Conservation (phyloP, 1,140 invertebrate genomes). For the Heliconius hewitsoni region DNA sequence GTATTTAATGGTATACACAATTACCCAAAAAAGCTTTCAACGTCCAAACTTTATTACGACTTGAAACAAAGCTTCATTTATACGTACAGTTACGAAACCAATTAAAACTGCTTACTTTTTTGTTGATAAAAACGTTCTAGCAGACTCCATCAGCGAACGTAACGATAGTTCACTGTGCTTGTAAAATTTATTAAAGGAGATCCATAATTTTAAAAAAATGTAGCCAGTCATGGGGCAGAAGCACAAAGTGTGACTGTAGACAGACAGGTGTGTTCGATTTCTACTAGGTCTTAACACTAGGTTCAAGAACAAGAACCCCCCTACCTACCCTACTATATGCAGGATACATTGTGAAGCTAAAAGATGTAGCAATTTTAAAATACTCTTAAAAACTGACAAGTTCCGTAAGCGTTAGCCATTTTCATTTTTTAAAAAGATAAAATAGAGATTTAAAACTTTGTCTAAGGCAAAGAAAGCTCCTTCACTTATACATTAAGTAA, state of each 20-base stretch:
- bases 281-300: too few species aligned
- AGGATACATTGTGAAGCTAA: background rate
- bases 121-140: background rate
- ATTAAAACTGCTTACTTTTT: slow-evolving; percentile 10
- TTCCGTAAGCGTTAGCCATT: background rate
- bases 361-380: too few species aligned
- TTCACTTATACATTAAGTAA: slow-evolving; percentile 11
- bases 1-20: background rate
- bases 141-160: background rate
- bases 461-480: background rate
- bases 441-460: background rate
- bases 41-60: slow-evolving; percentile 12
- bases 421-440: background rate
- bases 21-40: slow-evolving; percentile 1
- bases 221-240: too few species aligned
- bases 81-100: background rate
- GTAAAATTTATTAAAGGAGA: background rate
- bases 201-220: background rate
- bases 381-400: background rate
- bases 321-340: too few species aligned
- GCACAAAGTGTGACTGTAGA: too few species aligned
- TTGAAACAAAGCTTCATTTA: slow-evolving; percentile 8
- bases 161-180: background rate
- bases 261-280: too few species aligned
- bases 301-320: too few species aligned